Base-by-base conservation (phyloP, 2,797 vertebrate species). In the Hybognathus amarus region DNA sequence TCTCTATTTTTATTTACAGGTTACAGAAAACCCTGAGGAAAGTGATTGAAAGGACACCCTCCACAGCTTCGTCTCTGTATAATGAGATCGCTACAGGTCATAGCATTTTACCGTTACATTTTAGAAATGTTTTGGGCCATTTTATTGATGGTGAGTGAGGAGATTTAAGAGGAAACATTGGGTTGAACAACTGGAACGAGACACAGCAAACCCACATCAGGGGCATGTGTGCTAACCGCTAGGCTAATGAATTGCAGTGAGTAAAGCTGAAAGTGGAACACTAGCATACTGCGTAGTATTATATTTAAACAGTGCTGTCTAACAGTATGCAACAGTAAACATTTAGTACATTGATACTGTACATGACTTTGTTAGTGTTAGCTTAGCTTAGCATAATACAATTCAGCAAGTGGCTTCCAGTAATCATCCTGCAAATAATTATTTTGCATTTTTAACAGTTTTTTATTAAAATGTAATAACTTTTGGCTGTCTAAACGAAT, bases 1-100 rank as follows among this genome's bases (percentile, higher is more conserved):
- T 36, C 17, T 36, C 63, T 64, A n/a, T 61, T 71, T 20, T 47
- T 47, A 47, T 38, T 15, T 40, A 61, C 17, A 36, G 54, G 24
- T 47, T 7, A 47, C 11, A 64, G 11, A 52, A 13, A 67, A 36
- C 45, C 47, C 77, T 0, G 27, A 38, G 61, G 42, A 67, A 15
- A 63, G 38, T 22, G 54, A 76, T n/a, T 42, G 56, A 63, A 63
- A 63, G n/a, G 75, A 77, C 18, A 77, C 38, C n/a, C 9, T 36
- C 2, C n/a, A 69, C 38, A 22, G 67, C 10, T 2, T 24, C 3
- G 2, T 64, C 24, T 64, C 59, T 4, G 4, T 64, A 50, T 64
- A 78, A 78, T 50, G 76, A 66, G 59, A 61, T 78, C 40, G 8
- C 18, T 15, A 64, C 24, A 78, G 59, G 42, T 78, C 76, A 66